Conservation (phyloP, 2,797 vertebrate species). For the Coluber constrictor region DNA sequence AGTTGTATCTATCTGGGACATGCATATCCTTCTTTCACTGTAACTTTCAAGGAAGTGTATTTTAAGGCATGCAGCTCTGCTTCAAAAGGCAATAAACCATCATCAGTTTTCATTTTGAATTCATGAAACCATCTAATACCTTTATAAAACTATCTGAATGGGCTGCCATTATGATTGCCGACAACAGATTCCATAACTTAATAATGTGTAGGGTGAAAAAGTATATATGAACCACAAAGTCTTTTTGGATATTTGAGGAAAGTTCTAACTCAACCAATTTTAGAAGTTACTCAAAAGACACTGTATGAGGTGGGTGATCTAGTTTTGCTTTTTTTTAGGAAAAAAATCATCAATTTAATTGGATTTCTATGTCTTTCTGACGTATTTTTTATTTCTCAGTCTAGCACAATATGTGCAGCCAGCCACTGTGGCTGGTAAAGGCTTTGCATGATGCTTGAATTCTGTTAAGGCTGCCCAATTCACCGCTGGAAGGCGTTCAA, state of each 20-base stretch:
- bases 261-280: not conserved
- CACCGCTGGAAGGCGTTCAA: not conserved
- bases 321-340: not conserved
- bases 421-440: not conserved
- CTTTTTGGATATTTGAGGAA: not conserved
- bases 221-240: not conserved
- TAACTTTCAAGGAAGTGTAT: not conserved
- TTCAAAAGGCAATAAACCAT: not conserved
- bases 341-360: not conserved
- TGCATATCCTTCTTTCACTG: not conserved
- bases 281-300: not conserved
- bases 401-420: not conserved
- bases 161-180: not conserved
- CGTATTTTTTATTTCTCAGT: not conserved
- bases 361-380: not conserved
- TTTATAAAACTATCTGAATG: not conserved
- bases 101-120: not conserved
- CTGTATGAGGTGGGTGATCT: not conserved
- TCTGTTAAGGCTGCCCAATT: not conserved
- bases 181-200: not conserved
- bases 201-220: not conserved
- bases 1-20: not conserved
- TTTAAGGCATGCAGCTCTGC: not conserved
- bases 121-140: not conserved
- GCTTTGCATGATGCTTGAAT: not conserved